These are phyloP conservation scores for Chaetorhynchus papuensis DNA, from an alignment of 2,113 vertebrate species.

Conservation along the genomic window DNA sequence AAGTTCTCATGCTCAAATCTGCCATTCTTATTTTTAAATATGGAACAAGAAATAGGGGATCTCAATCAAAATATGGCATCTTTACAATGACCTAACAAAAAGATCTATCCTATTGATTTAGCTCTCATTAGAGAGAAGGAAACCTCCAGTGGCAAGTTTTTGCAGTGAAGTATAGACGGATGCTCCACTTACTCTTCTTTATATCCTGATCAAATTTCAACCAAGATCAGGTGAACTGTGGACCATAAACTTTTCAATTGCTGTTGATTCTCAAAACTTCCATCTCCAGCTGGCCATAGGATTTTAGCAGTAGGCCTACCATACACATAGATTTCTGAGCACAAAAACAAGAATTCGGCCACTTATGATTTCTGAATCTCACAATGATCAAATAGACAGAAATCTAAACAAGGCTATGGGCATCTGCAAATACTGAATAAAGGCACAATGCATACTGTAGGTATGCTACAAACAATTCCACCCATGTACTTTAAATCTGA, in stretches of 20 bases:
- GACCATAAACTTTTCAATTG: not conserved
- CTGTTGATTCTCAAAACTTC: not conserved
- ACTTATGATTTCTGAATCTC: not conserved
- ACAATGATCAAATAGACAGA: not conserved
- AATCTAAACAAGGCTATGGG: not conserved
- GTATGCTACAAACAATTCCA: not conserved
- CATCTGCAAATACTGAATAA: not conserved
- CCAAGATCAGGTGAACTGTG: not conserved
- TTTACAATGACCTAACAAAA: not conserved
- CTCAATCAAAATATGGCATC: not conserved
- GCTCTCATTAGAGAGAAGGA: not conserved
- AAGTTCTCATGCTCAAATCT: not conserved
- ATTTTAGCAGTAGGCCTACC: not conserved
- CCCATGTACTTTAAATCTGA: not conserved
- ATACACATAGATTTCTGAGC: not conserved
- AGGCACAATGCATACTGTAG: not conserved
- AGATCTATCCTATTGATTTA: not conserved
- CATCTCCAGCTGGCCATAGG: not conserved
- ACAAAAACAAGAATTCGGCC: not conserved
- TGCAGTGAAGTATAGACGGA: not conserved
- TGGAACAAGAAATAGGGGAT: not conserved
- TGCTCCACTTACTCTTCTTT: not conserved
- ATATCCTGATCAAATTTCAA: not conserved
- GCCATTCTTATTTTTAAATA: not conserved
- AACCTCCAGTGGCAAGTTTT: not conserved